These are phyloP conservation scores for Pygmarrhopalites habei DNA, from an alignment of 1,140 invertebrate genomes.

Conservation along the genomic window DNA sequence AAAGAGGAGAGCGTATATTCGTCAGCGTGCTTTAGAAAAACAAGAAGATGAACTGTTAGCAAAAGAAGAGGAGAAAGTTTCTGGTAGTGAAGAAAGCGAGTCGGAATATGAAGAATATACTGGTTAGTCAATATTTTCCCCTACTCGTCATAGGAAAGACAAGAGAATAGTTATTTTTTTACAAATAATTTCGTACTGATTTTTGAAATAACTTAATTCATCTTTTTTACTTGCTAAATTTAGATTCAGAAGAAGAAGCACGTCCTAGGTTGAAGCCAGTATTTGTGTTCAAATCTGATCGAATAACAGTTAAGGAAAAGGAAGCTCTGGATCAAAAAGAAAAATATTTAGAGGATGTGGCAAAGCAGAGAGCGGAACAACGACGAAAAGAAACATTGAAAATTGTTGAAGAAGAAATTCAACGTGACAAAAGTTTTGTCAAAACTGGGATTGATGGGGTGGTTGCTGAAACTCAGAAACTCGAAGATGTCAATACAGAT, in stretches of 20 bases:
- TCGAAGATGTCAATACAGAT: conserved; percentile 89
- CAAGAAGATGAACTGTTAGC: conserved; percentile 56
- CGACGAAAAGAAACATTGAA: conserved; percentile 72
- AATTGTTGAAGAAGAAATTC: conserved; percentile 82
- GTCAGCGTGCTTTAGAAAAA: conserved; percentile 59
- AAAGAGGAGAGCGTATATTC: conserved; percentile 56
- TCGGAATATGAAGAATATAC: conserved; percentile 80
- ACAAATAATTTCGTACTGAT: too few relatives aligned
- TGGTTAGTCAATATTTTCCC: too few relatives aligned
- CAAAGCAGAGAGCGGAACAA: conserved; percentile 72
- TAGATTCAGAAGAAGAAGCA: conserved; percentile 75
- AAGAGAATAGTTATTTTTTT: too few relatives aligned
- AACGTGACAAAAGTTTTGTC: conserved; percentile 54
- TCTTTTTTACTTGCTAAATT: conserved; percentile 18
- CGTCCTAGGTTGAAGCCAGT: conserved; percentile 89
- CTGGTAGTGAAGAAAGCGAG: conserved; percentile 66
- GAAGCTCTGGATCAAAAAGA: conserved; percentile 79
- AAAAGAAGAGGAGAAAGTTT: conserved; percentile 60
- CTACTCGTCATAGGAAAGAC: too few relatives aligned
- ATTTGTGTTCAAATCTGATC: conserved; percentile 89
- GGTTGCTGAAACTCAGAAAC: conserved; percentile 42
- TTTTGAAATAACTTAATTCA: not conserved
- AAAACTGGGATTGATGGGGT: conserved; percentile 49
- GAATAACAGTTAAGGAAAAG: conserved; percentile 90
- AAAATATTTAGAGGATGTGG: conserved; percentile 72